phyloP scores from a whole-genome alignment of 2,888 invertebrate species.

The Hypomecis atomaria region DNA sequence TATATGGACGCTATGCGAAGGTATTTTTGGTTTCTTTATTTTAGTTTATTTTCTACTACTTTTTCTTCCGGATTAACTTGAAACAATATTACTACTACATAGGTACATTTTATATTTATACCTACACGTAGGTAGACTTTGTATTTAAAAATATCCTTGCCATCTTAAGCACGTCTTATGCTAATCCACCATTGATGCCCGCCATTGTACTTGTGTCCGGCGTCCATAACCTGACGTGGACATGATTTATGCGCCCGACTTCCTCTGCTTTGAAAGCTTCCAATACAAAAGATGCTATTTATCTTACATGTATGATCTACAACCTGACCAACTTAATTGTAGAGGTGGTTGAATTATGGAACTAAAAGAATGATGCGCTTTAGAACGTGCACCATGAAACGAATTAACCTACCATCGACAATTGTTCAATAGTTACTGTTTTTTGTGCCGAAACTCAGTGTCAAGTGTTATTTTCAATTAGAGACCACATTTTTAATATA shows the following conservation, averaged over 20 bases:
- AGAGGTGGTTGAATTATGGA: not conserved
- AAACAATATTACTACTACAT: too few species aligned
- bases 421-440: too few species aligned
- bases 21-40: too few species aligned
- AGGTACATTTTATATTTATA: not conserved
- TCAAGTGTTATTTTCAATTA: too few species aligned
- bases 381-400: too few species aligned
- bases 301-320: conserved; percentile 43
- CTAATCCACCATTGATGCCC: conserved; percentile 13
- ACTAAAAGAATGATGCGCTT: not conserved
- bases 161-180: conserved; percentile 2
- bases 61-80: too few species aligned
- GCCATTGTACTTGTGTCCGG: conserved; percentile 15
- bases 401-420: too few species aligned
- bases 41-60: too few species aligned
- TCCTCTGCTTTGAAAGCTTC: conserved; percentile 30
- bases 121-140: too few species aligned
- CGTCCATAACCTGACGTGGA: conserved; percentile 22
- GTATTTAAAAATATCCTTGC: not conserved
- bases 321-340: not conserved
- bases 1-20: too few species aligned
- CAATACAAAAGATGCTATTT: conserved; percentile 49
- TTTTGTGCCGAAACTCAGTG: too few species aligned
- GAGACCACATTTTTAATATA: too few species aligned
- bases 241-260: conserved; percentile 30